Base-by-base conservation (phyloP, 2,888 invertebrate species). In the Sepioteuthis lessoniana region DNA sequence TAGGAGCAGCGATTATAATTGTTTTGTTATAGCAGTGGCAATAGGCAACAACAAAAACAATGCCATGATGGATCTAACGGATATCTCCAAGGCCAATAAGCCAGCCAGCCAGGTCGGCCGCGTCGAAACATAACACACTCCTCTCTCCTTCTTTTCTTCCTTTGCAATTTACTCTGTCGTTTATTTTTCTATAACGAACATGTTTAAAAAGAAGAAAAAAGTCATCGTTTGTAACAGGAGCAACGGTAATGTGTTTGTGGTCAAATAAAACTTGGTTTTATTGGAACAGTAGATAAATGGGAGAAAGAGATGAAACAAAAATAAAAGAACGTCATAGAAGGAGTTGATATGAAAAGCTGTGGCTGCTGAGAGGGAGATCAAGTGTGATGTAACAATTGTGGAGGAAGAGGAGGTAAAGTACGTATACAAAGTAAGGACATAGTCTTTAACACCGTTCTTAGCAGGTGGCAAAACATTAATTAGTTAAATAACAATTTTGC, bases 81-180 rank as follows among this genome's bases (percentile, higher is more conserved):
- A 76, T 76, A n/a, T 76, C 76, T 76, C 76, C n/a, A n/a, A 76
- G 76, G 76, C n/a, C 76, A n/a, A 76, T 76, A 76, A 76, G 76
- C 31, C 60, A 60, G 31, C 76, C n/a, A n/a, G 55, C 4, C 13
- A 76, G n/a, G n/a, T n/a, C n/a, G 76, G n/a, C 55, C 76, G 76
- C n/a, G n/a, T 76, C n/a, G 13, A 35, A n/a, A n/a, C 25, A 55
- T 19, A 47, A 19, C 13, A 19, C 13, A 19, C 19, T 3, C 55
- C n/a, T n/a, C 3, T 21, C 21, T 21, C 5, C 25, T 55, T 5
- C 1, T 47, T 42, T 42, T 42, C 42, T 7, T 5, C 3, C 47
- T 55, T 55, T 5, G 21, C 55, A 55, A 55, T 55, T 21, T 55
- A 55, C 55, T 55, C 25, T 25, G 25, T 55, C 55, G 55, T 55